phyloP scores from a whole-genome alignment of 2,888 invertebrate genomes.

The Eulithis prunata region DNA sequence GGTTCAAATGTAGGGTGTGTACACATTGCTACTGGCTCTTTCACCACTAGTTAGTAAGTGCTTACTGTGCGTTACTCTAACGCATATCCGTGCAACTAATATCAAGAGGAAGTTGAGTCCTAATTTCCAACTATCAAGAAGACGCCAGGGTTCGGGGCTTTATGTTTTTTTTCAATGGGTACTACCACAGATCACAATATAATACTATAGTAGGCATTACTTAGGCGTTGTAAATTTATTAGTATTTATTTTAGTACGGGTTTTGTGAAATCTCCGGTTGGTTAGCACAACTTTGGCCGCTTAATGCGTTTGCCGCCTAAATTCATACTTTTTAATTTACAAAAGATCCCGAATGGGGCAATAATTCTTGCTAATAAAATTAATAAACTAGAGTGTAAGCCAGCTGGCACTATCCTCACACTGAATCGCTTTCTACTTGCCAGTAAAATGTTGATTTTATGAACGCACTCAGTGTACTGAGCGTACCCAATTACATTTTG shows the following conservation, averaged over 20 bases:
- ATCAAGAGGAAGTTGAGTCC: too few relatives aligned
- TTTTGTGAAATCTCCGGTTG: too few relatives aligned
- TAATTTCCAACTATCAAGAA: too few relatives aligned
- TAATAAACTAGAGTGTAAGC: conserved; percentile 14
- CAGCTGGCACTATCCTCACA: conserved; percentile 20
- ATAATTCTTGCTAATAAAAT: conserved; percentile 21
- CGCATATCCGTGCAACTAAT: too few relatives aligned
- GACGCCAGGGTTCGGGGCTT: too few relatives aligned
- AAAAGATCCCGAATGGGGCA: conserved; percentile 8
- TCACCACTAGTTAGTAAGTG: not conserved
- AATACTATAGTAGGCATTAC: too few relatives aligned
- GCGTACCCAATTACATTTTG: conserved; percentile 16
- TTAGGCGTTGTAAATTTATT: too few relatives aligned
- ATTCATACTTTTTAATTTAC: conserved; percentile 7
- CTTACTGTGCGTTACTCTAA: not conserved
- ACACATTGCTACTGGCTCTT: not conserved
- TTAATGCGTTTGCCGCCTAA: too few relatives aligned
- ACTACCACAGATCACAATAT: too few relatives aligned
- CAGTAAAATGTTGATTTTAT: conserved; percentile 22
- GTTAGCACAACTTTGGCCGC: too few relatives aligned
- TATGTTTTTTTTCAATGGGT: too few relatives aligned
- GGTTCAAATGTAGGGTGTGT: conserved; percentile 6
- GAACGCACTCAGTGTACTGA: conserved; percentile 11
- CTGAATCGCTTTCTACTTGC: conserved; percentile 17
- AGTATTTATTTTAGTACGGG: too few relatives aligned